A percentile compares a stretch with the other conserved stretches of the same genome.
Evolutionary conservation across 35 echinoderm and acorn worm species (phyloP).

Genomic region (Patiria miniata): DNA sequence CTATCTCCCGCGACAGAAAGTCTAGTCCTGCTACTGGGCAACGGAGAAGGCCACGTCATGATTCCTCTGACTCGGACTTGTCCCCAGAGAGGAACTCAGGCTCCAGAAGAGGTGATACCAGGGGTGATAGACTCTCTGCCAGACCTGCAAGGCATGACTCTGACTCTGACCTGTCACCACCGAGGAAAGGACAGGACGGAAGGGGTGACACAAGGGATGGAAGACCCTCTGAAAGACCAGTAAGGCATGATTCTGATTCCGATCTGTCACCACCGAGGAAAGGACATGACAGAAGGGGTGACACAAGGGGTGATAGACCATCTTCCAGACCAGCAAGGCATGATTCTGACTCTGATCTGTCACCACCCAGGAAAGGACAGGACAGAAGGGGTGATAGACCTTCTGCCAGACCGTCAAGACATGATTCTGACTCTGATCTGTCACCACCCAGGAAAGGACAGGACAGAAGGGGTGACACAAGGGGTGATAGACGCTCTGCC

Average conservation of each 20-base stretch:
- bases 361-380: conserved; percentile 40
- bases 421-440: conserved; percentile 71
- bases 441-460: conserved; percentile 63
- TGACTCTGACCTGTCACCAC: conserved; percentile 78
- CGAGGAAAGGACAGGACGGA: conserved; percentile 21
- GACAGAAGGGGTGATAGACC: not conserved
- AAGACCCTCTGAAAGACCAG: not conserved
- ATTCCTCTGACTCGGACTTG: not conserved
- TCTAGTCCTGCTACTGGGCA: no score
- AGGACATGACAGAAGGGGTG: conserved; percentile 17
- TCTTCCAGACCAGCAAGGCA: conserved; percentile 14
- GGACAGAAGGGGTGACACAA: not conserved
- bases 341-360: conserved; percentile 64
- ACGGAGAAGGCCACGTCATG: not conserved
- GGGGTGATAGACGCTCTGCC: not conserved
- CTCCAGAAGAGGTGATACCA: no score
- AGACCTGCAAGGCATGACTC: conserved; percentile 59
- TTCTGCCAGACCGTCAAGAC: not conserved
- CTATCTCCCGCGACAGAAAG: no score
- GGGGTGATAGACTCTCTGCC: no score
- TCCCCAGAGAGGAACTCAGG: not conserved
- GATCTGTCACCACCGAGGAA: conserved; percentile 73
- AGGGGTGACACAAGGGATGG: not conserved
- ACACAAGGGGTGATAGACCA: not conserved
- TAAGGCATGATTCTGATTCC: conserved; percentile 65